Evolutionary conservation across 2,797 vertebrate species (phyloP), one percentile per base, ranked within the genome.

Genomic region (Agapornis canus): DNA sequence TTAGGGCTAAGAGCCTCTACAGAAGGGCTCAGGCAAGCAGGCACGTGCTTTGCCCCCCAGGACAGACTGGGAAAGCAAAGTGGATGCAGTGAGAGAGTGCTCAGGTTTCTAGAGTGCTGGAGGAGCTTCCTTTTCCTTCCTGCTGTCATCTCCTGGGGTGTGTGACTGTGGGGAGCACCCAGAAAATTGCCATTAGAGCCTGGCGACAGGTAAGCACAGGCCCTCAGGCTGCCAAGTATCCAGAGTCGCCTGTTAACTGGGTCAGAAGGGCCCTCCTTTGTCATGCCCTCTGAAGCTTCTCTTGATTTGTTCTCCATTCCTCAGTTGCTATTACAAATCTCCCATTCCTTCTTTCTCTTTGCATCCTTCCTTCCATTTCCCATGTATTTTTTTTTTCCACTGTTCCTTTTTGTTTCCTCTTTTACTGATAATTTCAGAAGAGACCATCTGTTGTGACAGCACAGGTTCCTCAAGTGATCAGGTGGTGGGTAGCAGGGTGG

Each of bases 31-130:
- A 64, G 87, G 63, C 21, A 22, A 63, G 63, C 70, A 82, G 85
- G 43, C 80, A 80, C 4, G 0, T 57, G 52, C 86, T 94, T 95
- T 75, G 71, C 31, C 27, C 31, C 49, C 80, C 60, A 82, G 84
- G n/a, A 45, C 45, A 91, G 48, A 40, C 92, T 80, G 94, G 95
- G 85, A 77, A 84, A 71, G 90, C 86, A 84, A 96, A 96, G 83
- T 52, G 59, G 54, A 39, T 35, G 35, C 59, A 76, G 82, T 40
- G 71, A 65, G 75, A 88, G 80, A 49, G 92, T 94, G 94, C 96
- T 97, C 95, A 96, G 95, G 95, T 92, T 94, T 95, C 96, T 97
- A 97, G 97, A 92, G 93, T 97, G 96, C 97, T 96, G 94, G 88
- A 96, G 95, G 95, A 95, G 81, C 87, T 96, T 97, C 90, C 88